Evolutionary conservation across 2,888 invertebrate species (phyloP).

Genomic region (Erebia palarica): DNA sequence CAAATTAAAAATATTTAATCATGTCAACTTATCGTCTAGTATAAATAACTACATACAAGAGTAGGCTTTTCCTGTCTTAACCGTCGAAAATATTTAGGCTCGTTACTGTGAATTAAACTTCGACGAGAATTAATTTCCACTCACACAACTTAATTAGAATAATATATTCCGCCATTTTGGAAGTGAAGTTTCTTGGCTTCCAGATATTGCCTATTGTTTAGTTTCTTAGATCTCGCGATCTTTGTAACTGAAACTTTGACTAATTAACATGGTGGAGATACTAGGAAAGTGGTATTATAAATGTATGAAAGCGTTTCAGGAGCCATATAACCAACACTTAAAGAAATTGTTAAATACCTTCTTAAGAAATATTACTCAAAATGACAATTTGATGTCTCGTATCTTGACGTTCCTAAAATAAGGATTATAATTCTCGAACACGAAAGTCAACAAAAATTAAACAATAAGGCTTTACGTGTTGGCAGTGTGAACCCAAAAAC

Average conservation of each 20-base stretch:
- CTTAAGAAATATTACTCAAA: too few species aligned
- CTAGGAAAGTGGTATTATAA: neutral
- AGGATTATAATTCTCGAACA: too few species aligned
- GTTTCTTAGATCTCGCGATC: constrained; percentile 4
- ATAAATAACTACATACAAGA: constrained; percentile 24
- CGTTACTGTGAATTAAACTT: constrained; percentile 44
- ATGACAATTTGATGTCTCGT: too few species aligned
- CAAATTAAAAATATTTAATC: neutral
- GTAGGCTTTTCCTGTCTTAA: constrained; percentile 43
- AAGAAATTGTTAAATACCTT: too few species aligned
- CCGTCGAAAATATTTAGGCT: constrained; percentile 43
- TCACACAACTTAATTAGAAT: constrained; percentile 45
- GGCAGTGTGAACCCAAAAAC: too few species aligned
- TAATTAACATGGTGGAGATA: neutral
- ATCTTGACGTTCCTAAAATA: too few species aligned
- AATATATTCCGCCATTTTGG: constrained; percentile 37
- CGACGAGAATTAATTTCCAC: constrained; percentile 46
- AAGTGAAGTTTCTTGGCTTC: constrained; percentile 24
- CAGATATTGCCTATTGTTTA: constrained; percentile 4
- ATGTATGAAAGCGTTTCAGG: neutral
- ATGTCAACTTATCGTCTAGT: neutral
- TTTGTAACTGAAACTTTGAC: constrained; percentile 11
- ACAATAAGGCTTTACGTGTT: too few species aligned
- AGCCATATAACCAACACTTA: too few species aligned
- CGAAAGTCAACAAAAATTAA: too few species aligned